Evolutionary conservation across 2,797 vertebrate genomes (phyloP), one percentile per base, ranked within the genome.

Genomic region (Catamblyrhynchus diadema): DNA sequence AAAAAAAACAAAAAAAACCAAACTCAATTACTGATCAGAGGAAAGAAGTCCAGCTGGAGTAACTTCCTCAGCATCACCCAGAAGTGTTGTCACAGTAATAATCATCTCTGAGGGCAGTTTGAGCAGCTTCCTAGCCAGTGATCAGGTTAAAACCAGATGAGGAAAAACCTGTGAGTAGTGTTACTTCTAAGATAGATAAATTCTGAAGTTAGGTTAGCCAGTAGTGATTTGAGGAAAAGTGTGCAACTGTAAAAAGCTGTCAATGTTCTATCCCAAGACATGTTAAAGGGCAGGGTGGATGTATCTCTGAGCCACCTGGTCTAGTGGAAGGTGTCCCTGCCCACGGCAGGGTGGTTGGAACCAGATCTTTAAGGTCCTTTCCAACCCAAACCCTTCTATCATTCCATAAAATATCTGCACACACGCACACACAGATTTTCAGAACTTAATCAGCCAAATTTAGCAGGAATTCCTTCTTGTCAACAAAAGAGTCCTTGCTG

Each of bases 201-300:
- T 47, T 82, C 32, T 80, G 33, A 32, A 21, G 18, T 48, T 70
- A 39, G 6, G 15, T 50, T 80, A 42, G 32, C 32, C 37, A 51
- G 18, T 21, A 37, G 17, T 44, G 20, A 15, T 37, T 54, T 0
- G 1, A 89, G 32, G 22, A 72, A 48, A 73, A 80, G 16, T 14
- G 22, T 51, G 32, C 42, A 71, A 39, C 12, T 67, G 28, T 37
- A 39, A 64, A 50, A 64, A 71, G 21, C 18, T 51, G 30, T 39
- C 0, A 0, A 23, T 39, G 18, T 35, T 23, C n/a, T n/a, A 7
- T 51, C 18, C 37, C 8, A 23, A 2, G 8, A 57, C 30, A 3
- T 16, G 28, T 57, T 70, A n/a, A 71, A 45, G 24, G 21, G 24
- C 4, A 12, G 33, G 11, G 11, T 51, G 21, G 28, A 59, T 39